Base-by-base conservation (phyloP, 2,113 vertebrate genomes). In the Bungarus multicinctus region DNA sequence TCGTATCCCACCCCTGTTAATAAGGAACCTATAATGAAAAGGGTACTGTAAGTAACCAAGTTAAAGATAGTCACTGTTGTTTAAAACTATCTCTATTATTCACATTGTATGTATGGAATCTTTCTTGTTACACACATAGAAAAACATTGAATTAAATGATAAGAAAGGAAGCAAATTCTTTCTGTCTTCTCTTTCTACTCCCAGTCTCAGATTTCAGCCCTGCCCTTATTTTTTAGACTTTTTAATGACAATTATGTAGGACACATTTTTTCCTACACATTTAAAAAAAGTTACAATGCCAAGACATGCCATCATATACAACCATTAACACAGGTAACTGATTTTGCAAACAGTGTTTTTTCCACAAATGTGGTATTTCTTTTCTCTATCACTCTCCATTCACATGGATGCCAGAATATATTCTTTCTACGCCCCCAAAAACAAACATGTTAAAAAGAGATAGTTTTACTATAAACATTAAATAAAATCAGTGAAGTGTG, bases 31-130 rank as follows among this genome's bases (percentile, higher is more conserved):
- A 86, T 52, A 91, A 0, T 0, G 81, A 50, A 58, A 52, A 55
- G 30, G 81, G 58, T 20, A 92, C 47, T 87, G 23, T 69, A 89
- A 54, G 88, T 93, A 94, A 93, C 50, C 9, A 90, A 94, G 85
- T 93, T 47, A 94, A 95, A 94, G 34, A 50, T 12, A 89, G 85
- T 52, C 12, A 53, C 0, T 45, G 23, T 87, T 18, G 1, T 89
- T 10, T 20, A 10, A 16, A 88, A 45, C 45, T 53, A 92, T 58
- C 22, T 52, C n/a, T 58, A 52, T 64, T 90, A 58, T 90, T 5
- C 5, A 60, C 18, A 90, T 27, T 34, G 27, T 90, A 81, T 64
- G 16, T 57, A 25, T 27, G 25, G 54, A 90, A 52, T 47, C 54
- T 74, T 50, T 93, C 27, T 60, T 93, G 18, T 54, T 64, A 85